A percentile compares a stretch with the other conserved stretches of the same genome.
Conservation (phyloP, 2,888 invertebrate species). For the Omphaloscelis lunosa region DNA sequence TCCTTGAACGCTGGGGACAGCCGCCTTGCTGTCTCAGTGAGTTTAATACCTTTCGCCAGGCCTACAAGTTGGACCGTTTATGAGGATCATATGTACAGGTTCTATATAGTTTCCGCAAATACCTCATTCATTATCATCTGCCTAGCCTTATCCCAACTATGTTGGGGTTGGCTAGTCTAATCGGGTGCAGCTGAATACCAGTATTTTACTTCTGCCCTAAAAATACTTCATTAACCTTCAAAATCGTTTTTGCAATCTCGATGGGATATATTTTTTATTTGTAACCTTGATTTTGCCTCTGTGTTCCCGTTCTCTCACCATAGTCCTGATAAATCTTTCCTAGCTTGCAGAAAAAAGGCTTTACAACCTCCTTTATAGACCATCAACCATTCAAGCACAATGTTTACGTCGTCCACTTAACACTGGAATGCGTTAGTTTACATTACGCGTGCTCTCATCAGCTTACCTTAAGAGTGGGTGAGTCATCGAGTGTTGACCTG, state of each 20-base stretch:
- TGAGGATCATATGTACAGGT: neutral
- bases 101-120: neutral
- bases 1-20: neutral
- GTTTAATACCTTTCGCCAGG: neutral
- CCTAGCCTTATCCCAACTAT: neutral
- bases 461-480: constrained; percentile 75
- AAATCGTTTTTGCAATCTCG: neutral
- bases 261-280: neutral
- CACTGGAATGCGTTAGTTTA: constrained; percentile 64
- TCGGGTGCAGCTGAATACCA: neutral
- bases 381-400: constrained; percentile 38
- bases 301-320: neutral
- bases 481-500: constrained; percentile 85
- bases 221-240: neutral
- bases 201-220: neutral
- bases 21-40: neutral
- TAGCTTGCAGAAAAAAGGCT: constrained; percentile 15
- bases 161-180: neutral
- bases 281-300: neutral
- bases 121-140: neutral
- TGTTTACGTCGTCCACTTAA: constrained; percentile 65
- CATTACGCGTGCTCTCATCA: constrained; percentile 61
- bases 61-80: neutral
- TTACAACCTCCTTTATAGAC: neutral
- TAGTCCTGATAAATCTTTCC: neutral